Evolutionary conservation across 2,888 invertebrate species (phyloP).

Genomic region (Catotricha subobsoleta): DNA sequence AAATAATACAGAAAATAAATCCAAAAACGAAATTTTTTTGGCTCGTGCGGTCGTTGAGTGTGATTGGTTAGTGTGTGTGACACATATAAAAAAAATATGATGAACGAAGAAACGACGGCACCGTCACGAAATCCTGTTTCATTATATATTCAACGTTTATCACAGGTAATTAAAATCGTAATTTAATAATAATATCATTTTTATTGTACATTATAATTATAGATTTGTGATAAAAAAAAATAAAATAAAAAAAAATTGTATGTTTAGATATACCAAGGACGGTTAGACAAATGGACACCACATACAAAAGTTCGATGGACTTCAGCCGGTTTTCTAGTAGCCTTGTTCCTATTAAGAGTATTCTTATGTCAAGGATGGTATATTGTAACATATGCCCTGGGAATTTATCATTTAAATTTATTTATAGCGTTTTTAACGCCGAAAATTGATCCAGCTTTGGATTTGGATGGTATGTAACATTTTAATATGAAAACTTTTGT

Average conservation of each 20-base stretch:
- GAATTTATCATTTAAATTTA: constrained; percentile 97
- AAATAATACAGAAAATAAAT: neutral
- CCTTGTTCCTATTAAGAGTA: constrained; percentile 62
- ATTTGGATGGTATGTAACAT: constrained; percentile 58
- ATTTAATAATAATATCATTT: neutral
- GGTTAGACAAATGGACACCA: constrained; percentile 74
- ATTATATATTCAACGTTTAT: constrained; percentile 25
- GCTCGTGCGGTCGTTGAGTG: neutral
- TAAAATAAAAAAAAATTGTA: neutral
- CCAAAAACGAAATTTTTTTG: neutral
- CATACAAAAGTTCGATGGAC: constrained; percentile 65
- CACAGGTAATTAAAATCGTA: constrained; percentile 20
- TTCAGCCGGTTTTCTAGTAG: constrained; percentile 47
- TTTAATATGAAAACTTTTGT: constrained; percentile 9
- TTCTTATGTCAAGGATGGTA: constrained; percentile 95
- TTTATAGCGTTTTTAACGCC: constrained; percentile 99
- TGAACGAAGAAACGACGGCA: constrained; percentile 26
- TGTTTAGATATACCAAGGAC: constrained; percentile 48
- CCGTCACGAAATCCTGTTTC: constrained; percentile 21
- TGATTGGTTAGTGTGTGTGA: neutral
- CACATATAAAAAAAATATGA: constrained; percentile 17
- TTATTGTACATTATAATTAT: no score
- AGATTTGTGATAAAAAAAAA: no score
- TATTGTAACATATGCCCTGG: constrained; percentile 95
- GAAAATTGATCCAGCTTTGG: constrained; percentile 95